Evolutionary conservation across 2,888 invertebrate genomes (phyloP).

Genomic region (Drosophila pegasa): DNA sequence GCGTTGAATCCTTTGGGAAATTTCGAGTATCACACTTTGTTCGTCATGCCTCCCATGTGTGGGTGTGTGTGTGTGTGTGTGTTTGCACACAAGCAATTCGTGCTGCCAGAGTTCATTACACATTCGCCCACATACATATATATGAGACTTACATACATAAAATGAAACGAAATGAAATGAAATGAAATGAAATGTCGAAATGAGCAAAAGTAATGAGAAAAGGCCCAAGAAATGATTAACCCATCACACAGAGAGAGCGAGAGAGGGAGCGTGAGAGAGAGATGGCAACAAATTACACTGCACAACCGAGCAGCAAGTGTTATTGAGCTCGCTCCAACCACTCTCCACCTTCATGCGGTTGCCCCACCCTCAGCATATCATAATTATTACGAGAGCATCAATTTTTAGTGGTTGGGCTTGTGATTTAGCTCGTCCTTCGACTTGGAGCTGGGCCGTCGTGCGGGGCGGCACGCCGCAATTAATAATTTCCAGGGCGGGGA

Average conservation of each 20-base stretch:
- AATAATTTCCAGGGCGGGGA: slow-evolving; percentile 20
- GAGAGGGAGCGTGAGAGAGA: not conserved
- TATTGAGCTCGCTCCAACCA: not conserved
- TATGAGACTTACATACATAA: slow-evolving; percentile 23
- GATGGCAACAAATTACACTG: slow-evolving; percentile 10
- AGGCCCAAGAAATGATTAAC: slow-evolving; percentile 67
- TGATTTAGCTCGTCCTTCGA: slow-evolving; percentile 34
- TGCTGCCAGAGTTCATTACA: slow-evolving; percentile 74
- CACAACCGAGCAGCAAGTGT: slow-evolving; percentile 11
- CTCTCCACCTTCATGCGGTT: slow-evolving; percentile 7
- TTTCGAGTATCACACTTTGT: slow-evolving; percentile 80
- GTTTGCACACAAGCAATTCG: slow-evolving; percentile 40
- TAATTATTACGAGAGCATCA: slow-evolving; percentile 70
- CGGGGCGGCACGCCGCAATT: slow-evolving; percentile 29
- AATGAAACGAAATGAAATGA: slow-evolving; percentile 57
- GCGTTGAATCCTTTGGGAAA: slow-evolving; percentile 80
- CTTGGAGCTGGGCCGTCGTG: not conserved
- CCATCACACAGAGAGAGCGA: slow-evolving; percentile 32
- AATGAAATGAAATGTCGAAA: slow-evolving; percentile 70
- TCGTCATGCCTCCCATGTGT: slow-evolving; percentile 57
- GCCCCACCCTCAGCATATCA: slow-evolving; percentile 47
- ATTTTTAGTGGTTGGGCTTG: slow-evolving; percentile 27
- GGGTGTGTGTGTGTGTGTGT: slow-evolving; percentile 40
- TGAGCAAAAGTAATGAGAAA: slow-evolving; percentile 80
- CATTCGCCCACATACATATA: slow-evolving; percentile 41